Evolutionary conservation across 2,888 invertebrate species (phyloP), one percentile per base, ranked within the genome.

Genomic region (Lepeophtheirus nordmannii): DNA sequence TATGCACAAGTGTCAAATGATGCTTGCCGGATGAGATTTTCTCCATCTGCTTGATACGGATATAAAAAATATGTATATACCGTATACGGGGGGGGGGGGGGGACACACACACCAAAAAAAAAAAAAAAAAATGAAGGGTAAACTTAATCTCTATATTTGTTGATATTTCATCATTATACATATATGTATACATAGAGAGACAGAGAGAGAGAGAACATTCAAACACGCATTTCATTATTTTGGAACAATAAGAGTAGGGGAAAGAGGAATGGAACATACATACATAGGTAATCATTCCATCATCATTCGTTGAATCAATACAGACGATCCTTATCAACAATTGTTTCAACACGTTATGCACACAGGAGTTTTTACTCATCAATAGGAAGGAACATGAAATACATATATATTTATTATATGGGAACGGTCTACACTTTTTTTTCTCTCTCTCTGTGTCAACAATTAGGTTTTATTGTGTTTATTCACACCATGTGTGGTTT

Each of bases 1-100:
- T 46, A 46, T 46, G 53, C 53, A 46, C 53, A 46, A 46, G 53
- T 46, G 53, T 46, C 53, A 46, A 46, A 17, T 17, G 53, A 46
- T 46, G 53, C 53, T 46, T 46, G n/a, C 53, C 53, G 53, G 53
- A 46, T 46, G 53, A 46, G 53, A 46, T 46, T 46, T 46, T 46
- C 17, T 46, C 17, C 53, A 46, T 46, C 53, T 46, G 53, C 53
- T 17, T 46, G n/a, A 30, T 30, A 30, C 30, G 30, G 30, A 30
- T 30, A 30, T 30, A 30, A 30, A 30, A 30, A 30, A 30, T 30
- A 30, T 30, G 30, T 30, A 30, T n/a, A n/a, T n/a, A n/a, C n/a
- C n/a, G n/a, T n/a, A n/a, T n/a, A n/a, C n/a, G n/a, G n/a, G n/a
- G n/a, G n/a, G n/a, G n/a, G n/a, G n/a, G n/a, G n/a, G n/a, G 30